A percentile compares a stretch with the other conserved stretches of the same genome.
Conservation (phyloP, 2,113 vertebrate genomes). For the Podocnemis expansa region DNA sequence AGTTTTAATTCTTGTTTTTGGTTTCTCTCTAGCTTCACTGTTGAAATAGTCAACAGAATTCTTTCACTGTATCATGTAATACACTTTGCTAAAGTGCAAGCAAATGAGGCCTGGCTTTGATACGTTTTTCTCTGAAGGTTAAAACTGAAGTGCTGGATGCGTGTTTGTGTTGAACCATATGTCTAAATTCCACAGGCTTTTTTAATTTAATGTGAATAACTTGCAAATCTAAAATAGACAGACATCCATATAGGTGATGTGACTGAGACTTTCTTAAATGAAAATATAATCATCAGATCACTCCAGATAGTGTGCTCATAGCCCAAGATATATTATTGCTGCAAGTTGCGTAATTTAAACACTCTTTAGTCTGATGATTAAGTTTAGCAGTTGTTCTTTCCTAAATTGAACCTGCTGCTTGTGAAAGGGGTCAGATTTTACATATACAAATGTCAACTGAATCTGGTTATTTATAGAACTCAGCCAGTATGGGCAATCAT, state of each 20-base stretch:
- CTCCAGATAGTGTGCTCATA: background rate
- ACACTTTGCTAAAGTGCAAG: background rate
- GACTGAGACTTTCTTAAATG: background rate
- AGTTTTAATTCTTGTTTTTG: rapidly evolving
- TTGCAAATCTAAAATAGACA: no score
- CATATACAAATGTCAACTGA: background rate
- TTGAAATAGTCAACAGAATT: background rate
- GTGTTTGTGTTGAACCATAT: background rate
- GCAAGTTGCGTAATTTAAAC: background rate
- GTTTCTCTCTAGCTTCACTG: background rate
- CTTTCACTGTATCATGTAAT: background rate
- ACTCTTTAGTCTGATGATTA: background rate
- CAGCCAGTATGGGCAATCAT: background rate
- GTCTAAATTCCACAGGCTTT: background rate
- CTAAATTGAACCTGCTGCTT: background rate
- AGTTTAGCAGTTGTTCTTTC: background rate
- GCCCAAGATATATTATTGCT: background rate
- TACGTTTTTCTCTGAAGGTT: background rate
- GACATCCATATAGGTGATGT: background rate
- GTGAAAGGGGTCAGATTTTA: background rate
- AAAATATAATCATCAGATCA: background rate
- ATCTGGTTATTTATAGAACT: background rate
- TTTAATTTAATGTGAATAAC: background rate
- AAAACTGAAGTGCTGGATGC: background rate
- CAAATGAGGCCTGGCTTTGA: background rate